A percentile compares a stretch with the other conserved stretches of the same genome.
These are phyloP conservation scores for Coelogynopora nodosa DNA, from an alignment of 2,888 invertebrate species.

Conservation along the genomic window DNA sequence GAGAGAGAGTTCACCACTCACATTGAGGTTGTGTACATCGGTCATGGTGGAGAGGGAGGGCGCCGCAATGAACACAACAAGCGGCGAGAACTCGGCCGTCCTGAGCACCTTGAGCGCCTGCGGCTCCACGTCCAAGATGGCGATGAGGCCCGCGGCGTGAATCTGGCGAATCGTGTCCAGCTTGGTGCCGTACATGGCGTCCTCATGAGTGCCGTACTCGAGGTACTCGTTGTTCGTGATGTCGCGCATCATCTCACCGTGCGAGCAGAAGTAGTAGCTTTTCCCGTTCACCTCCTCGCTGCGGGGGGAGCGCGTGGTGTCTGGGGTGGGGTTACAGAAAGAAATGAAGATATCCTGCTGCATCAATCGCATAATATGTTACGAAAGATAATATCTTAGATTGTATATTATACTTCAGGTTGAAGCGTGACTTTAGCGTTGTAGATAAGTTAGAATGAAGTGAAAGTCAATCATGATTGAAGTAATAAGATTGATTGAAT, in stretches of 20 bases:
- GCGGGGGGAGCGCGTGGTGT: conserved; percentile 87
- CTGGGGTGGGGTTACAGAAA: conserved; percentile 63
- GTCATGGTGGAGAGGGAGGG: conserved; percentile 64
- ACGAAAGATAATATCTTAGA: no score
- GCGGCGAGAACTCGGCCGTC: conserved; percentile 94
- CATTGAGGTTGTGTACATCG: conserved; percentile 47
- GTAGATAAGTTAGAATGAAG: no score
- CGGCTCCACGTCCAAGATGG: conserved; percentile 92
- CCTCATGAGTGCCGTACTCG: conserved; percentile 94
- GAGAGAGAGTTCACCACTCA: no score
- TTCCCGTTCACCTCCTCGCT: conserved; percentile 91
- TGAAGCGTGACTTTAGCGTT: no score
- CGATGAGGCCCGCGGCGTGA: conserved; percentile 87
- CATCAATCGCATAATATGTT: background rate
- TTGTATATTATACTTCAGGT: no score
- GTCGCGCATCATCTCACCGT: conserved; percentile 96
- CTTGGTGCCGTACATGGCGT: conserved; percentile 96
- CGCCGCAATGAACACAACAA: conserved; percentile 96
- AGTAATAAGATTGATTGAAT: no score
- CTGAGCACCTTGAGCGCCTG: conserved; percentile 91
- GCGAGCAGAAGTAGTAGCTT: conserved; percentile 90
- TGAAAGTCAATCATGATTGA: no score
- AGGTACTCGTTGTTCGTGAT: conserved; percentile 91
- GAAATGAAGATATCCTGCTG: background rate
- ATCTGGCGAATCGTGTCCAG: conserved; percentile 91